A percentile compares a stretch with the other conserved stretches of the same genome.
These are phyloP conservation scores for Pica pica DNA, from an alignment of 2,113 vertebrate genomes.

Conservation along the genomic window DNA sequence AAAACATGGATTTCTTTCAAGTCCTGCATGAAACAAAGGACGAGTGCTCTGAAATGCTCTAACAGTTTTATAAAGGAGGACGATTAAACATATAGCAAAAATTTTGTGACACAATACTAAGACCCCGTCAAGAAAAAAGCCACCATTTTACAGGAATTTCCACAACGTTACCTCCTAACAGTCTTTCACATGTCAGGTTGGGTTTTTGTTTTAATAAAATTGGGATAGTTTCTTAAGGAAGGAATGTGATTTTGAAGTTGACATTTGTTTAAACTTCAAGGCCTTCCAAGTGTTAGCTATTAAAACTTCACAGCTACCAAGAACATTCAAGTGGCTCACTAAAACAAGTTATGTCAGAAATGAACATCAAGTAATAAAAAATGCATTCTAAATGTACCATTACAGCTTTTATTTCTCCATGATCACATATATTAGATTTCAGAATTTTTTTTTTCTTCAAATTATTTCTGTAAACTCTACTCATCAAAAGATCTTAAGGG, in stretches of 20 bases:
- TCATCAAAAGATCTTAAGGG: neutral
- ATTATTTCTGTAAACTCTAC: neutral
- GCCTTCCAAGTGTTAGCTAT: slow-evolving; percentile 44
- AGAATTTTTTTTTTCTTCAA: neutral
- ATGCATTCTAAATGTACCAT: slow-evolving; percentile 18
- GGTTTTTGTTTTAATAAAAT: neutral
- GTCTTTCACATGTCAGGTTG: neutral
- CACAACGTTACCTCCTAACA: neutral
- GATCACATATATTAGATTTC: slow-evolving; percentile 28
- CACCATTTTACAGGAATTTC: neutral
- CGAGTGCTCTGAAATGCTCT: neutral
- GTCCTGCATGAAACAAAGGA: neutral
- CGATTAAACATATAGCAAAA: neutral
- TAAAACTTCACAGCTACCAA: slow-evolving; percentile 57
- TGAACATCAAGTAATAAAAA: slow-evolving; percentile 33
- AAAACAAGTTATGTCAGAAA: slow-evolving; percentile 46
- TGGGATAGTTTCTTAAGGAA: neutral
- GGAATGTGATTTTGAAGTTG: neutral
- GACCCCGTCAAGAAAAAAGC: neutral
- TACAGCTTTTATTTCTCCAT: slow-evolving; percentile 29
- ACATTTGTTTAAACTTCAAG: slow-evolving; percentile 1
- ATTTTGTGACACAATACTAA: neutral
- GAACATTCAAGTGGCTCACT: slow-evolving; percentile 30
- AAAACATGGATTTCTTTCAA: neutral
- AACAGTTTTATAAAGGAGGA: neutral